Evolutionary conservation across 2,113 vertebrate species (phyloP).

Genomic region (Cricetomys ansorgei): DNA sequence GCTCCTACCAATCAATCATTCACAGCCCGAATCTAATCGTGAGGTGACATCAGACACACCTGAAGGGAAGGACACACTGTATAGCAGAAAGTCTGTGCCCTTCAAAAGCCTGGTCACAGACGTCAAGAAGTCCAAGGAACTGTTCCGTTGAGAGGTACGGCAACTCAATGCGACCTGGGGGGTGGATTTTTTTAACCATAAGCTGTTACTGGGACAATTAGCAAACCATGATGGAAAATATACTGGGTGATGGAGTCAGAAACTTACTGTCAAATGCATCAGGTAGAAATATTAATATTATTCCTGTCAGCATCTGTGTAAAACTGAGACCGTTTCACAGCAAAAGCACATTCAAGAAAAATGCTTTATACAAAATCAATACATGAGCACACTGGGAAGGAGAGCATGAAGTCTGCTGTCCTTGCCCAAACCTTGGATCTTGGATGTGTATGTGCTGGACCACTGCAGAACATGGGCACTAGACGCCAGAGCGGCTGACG

Average conservation of each 20-base stretch:
- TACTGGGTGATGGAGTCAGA: neutral
- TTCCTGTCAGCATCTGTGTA: neutral
- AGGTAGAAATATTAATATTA: neutral
- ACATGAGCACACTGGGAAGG: neutral
- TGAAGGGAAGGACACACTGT: neutral
- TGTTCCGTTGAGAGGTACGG: neutral
- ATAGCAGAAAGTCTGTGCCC: neutral
- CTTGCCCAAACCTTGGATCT: neutral
- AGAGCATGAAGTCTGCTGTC: neutral
- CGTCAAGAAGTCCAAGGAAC: neutral
- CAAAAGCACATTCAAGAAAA: neutral
- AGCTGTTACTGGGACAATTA: neutral
- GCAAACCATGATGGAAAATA: too few relatives aligned
- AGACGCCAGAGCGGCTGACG: neutral
- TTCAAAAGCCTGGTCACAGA: neutral
- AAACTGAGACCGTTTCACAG: conserved; percentile 30
- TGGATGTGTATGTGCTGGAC: neutral
- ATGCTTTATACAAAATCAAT: neutral
- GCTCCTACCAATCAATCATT: neutral
- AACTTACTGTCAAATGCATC: neutral
- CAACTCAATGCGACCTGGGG: neutral
- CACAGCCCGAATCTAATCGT: neutral
- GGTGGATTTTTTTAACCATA: neutral
- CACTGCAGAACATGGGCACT: neutral
- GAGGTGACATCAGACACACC: neutral